Percentiles rank a stretch among this genome's conserved stretches.
These are phyloP conservation scores for Fabriciana adippe DNA, from an alignment of 2,888 invertebrate species.

Conservation along the genomic window DNA sequence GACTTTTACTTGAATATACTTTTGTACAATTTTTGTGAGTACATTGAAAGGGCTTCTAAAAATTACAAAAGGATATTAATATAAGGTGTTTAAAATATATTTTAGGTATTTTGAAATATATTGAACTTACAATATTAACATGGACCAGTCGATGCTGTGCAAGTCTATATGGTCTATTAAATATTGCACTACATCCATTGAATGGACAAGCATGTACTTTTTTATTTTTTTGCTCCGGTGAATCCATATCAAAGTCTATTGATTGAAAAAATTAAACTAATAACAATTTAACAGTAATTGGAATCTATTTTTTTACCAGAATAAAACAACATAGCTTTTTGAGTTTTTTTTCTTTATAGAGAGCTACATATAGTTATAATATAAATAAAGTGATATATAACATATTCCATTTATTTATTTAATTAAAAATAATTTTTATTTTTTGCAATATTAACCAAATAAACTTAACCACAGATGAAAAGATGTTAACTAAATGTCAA, in stretches of 20 bases:
- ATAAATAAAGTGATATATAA: too few relatives aligned
- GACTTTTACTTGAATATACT: conserved; percentile 83
- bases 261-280: not conserved
- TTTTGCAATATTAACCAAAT: too few relatives aligned
- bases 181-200: conserved; percentile 72
- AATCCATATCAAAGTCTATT: conserved; percentile 8
- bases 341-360: too few relatives aligned
- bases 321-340: not conserved
- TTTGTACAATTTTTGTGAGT: conserved; percentile 81
- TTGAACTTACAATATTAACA: conserved; percentile 77
- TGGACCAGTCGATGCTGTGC: conserved; percentile 81
- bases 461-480: too few relatives aligned
- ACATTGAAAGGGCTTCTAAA: conserved; percentile 83
- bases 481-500: too few relatives aligned
- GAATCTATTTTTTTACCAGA: not conserved
- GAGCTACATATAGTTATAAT: too few relatives aligned
- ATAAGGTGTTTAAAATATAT: not conserved
- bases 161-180: conserved; percentile 78
- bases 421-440: too few relatives aligned
- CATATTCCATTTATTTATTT: too few relatives aligned
- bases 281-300: too few relatives aligned
- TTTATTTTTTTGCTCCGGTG: conserved; percentile 18
- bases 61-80: not conserved
- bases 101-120: not conserved
- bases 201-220: conserved; percentile 58